phyloP scores from a whole-genome alignment of 2,797 vertebrate genomes.

The Clarias laeviceps region DNA sequence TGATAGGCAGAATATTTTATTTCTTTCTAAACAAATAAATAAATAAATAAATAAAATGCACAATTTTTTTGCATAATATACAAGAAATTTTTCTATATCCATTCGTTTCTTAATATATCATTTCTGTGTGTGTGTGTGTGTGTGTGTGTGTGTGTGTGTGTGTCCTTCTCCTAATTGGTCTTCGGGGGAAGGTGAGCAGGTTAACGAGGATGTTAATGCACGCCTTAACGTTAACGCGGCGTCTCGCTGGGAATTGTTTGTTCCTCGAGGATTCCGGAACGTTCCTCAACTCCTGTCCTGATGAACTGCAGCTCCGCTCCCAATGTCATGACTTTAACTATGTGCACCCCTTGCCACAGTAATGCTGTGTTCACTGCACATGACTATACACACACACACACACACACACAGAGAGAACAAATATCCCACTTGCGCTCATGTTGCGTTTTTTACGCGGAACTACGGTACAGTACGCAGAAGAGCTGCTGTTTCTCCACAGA shows the following conservation, averaged over 20 bases:
- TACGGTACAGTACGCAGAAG: neutral
- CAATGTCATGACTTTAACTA: neutral
- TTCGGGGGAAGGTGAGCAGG: slow-evolving; percentile 53
- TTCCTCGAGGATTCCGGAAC: slow-evolving; percentile 20
- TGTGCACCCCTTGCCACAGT: neutral
- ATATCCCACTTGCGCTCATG: neutral
- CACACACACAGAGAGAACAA: neutral
- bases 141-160: slow-evolving; percentile 20
- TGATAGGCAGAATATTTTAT: too few species aligned
- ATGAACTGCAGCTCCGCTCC: neutral
- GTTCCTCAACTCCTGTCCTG: neutral
- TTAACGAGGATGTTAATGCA: slow-evolving; percentile 54
- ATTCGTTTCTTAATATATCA: neutral
- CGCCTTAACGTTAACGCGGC: slow-evolving; percentile 8
- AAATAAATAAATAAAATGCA: too few species aligned
- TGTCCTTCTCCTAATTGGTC: slow-evolving; percentile 46
- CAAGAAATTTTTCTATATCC: neutral
- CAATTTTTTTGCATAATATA: too few species aligned
- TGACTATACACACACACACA: neutral
- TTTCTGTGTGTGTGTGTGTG: neutral
- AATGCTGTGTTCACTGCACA: neutral
- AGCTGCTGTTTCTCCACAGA: slow-evolving; percentile 19
- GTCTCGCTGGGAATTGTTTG: slow-evolving; percentile 22
- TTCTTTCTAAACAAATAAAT: too few species aligned
- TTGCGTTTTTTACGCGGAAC: neutral